phyloP scores from a whole-genome alignment of 2,888 invertebrate genomes.

The Blastobasis adustella region DNA sequence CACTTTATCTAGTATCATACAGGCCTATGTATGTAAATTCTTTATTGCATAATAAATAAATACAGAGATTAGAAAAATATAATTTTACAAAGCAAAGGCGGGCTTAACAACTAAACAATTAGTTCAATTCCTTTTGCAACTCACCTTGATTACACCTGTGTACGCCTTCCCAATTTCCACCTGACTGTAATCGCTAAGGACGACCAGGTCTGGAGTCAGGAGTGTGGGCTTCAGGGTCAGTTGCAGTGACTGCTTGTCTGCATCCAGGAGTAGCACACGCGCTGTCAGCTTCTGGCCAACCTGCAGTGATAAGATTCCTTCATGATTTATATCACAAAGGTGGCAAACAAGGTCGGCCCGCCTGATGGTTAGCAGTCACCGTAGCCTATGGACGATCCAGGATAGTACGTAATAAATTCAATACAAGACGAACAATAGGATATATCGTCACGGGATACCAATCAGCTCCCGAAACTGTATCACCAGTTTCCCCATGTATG shows the following conservation, averaged over 20 bases:
- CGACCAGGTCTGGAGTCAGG: constrained; percentile 66
- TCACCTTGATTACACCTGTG: constrained; percentile 73
- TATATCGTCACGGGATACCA: not conserved
- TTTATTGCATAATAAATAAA: too few species aligned
- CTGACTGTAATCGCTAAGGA: constrained; percentile 65
- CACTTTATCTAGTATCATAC: too few species aligned
- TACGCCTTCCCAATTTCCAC: constrained; percentile 67
- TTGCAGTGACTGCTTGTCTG: constrained; percentile 56
- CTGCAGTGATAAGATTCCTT: constrained; percentile 18
- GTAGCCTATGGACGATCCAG: too few species aligned
- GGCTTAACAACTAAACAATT: too few species aligned
- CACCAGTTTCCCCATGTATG: too few species aligned
- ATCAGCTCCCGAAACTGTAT: too few species aligned
- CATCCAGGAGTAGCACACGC: constrained; percentile 72
- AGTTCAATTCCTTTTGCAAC: constrained; percentile 1
- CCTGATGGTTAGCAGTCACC: too few species aligned
- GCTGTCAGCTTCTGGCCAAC: constrained; percentile 73
- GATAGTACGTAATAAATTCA: not conserved
- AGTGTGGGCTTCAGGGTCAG: constrained; percentile 81
- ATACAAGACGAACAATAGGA: not conserved
- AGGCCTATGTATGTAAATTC: too few species aligned
- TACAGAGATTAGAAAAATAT: too few species aligned
- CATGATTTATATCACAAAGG: not conserved
- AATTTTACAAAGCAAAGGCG: too few species aligned
- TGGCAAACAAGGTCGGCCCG: not conserved